Conservation (phyloP, 2,113 vertebrate genomes). For the Channa argus region DNA sequence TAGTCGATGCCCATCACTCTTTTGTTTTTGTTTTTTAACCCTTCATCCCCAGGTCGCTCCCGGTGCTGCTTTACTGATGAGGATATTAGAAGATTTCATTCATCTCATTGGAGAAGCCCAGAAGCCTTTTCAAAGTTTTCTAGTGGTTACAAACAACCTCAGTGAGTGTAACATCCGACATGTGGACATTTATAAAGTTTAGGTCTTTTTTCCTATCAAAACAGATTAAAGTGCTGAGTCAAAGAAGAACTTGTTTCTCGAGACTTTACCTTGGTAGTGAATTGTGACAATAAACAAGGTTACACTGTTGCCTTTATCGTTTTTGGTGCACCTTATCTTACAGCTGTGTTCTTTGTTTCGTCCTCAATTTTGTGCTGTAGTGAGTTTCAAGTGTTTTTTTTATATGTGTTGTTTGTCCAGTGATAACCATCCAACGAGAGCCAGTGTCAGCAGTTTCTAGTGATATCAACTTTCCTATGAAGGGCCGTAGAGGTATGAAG, state of each 20-base stretch:
- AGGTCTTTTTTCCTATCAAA: not conserved
- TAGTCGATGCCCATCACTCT: not conserved
- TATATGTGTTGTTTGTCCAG: constrained; percentile 73
- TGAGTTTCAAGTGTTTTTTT: constrained; percentile 22
- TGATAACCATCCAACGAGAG: constrained; percentile 97
- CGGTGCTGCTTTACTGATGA: constrained; percentile 93
- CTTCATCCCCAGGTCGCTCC: constrained; percentile 87
- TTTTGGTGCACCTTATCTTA: not conserved
- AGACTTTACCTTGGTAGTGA: not conserved
- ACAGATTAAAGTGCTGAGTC: not conserved
- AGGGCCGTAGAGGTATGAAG: constrained; percentile 96
- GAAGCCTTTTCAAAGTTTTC: constrained; percentile 97
- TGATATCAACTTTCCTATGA: constrained; percentile 98
- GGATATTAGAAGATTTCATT: constrained; percentile 98
- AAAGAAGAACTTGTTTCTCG: not conserved
- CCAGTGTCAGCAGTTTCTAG: constrained; percentile 96
- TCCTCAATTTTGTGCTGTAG: not conserved
- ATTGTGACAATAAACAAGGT: not conserved
- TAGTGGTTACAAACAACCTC: constrained; percentile 96
- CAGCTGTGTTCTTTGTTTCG: constrained; percentile 3
- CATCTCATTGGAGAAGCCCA: constrained; percentile 92
- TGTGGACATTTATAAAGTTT: too few species aligned
- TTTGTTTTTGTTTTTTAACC: not conserved
- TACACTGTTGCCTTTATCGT: not conserved
- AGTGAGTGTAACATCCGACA: constrained; percentile 80